These are phyloP conservation scores for Brachyopa scutellaris DNA, from an alignment of 2,888 invertebrate genomes.

Conservation along the genomic window DNA sequence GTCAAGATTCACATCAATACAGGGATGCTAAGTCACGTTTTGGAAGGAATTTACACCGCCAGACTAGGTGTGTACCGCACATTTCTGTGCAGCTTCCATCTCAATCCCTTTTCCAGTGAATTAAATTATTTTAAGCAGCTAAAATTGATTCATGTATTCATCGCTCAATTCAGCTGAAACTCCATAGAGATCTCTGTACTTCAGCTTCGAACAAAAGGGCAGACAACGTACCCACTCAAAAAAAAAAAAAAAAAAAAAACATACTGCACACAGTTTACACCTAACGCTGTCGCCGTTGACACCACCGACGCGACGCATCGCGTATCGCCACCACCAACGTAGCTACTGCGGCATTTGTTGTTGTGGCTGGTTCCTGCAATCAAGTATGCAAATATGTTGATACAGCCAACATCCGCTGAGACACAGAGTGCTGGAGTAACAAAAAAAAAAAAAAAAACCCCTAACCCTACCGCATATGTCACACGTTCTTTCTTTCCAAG, in stretches of 20 bases:
- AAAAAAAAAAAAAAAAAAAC: too few relatives aligned
- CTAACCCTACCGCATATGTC: constrained; percentile 61
- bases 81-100: too few relatives aligned
- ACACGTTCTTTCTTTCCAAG: constrained; percentile 53
- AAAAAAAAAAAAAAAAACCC: constrained; percentile 17
- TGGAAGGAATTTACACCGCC: too few relatives aligned
- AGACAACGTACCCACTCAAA: constrained; percentile 56
- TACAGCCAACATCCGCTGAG: constrained; percentile 71
- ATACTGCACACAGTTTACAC: constrained; percentile 71
- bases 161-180: constrained; percentile 54
- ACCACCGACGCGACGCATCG: constrained; percentile 22
- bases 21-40: too few relatives aligned
- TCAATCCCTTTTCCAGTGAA: constrained; percentile 8
- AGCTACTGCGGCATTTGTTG: constrained; percentile 8
- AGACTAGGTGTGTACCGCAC: too few relatives aligned
- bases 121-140: constrained; percentile 58
- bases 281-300: constrained; percentile 55
- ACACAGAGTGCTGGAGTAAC: constrained; percentile 43
- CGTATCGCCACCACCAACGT: constrained; percentile 5
- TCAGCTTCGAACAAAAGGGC: constrained; percentile 45
- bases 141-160: constrained; percentile 65
- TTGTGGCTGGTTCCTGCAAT: constrained; percentile 67
- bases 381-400: constrained; percentile 73
- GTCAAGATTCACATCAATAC: too few relatives aligned
- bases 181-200: background rate